Evolutionary conservation across 2,113 vertebrate species (phyloP).

Genomic region (Cryptotis parvus): DNA sequence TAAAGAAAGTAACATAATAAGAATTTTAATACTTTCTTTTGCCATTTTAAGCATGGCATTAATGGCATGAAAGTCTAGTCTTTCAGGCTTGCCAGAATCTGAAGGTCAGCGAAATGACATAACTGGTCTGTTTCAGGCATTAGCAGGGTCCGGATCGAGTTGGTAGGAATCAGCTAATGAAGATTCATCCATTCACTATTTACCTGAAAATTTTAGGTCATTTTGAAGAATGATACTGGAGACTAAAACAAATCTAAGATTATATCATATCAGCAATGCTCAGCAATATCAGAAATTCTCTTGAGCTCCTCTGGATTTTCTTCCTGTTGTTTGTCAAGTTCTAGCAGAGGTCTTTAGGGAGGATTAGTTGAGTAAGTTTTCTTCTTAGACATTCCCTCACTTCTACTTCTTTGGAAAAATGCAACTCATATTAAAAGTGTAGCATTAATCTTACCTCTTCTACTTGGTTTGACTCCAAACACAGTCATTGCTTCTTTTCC

Average conservation of each 20-base stretch:
- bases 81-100: background rate
- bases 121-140: background rate
- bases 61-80: background rate
- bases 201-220: background rate
- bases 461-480: background rate
- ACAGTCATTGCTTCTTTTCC: background rate
- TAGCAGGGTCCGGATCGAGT: background rate
- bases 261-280: no score
- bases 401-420: background rate
- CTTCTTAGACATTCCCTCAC: background rate
- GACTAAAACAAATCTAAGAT: background rate
- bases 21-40: background rate
- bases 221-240: background rate
- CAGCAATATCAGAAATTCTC: background rate
- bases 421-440: background rate
- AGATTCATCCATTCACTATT: background rate
- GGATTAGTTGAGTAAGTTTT: background rate
- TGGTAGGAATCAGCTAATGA: background rate
- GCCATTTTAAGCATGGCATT: background rate
- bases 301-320: background rate
- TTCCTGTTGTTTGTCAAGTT: background rate
- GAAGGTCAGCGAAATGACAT: background rate
- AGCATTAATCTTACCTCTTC: background rate
- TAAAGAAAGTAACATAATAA: background rate
- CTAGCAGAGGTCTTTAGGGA: background rate